A percentile compares a stretch with the other conserved stretches of the same genome.
Conservation (phyloP, 2,113 vertebrate genomes). For the Nibea albiflora region DNA sequence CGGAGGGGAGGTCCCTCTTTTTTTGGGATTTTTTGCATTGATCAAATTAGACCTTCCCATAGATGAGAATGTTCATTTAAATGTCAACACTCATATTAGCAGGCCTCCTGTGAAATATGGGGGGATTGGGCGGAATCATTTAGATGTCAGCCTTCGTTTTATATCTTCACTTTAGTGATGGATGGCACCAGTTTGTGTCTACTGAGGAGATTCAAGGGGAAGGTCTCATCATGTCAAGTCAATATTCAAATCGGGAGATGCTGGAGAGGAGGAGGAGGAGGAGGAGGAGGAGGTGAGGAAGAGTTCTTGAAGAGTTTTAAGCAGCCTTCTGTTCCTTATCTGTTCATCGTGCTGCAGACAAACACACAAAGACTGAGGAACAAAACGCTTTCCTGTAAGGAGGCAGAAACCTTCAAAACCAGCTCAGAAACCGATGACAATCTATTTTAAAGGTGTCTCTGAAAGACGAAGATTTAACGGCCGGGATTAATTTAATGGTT, state of each 20-base stretch:
- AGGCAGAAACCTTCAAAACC: neutral
- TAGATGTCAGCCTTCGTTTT: constrained; percentile 66
- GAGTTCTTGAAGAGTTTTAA: constrained; percentile 28
- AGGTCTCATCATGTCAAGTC: constrained; percentile 59
- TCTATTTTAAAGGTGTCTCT: too few species aligned
- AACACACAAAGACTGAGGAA: neutral
- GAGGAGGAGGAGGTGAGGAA: neutral
- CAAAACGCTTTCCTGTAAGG: neutral
- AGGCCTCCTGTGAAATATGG: constrained; percentile 69
- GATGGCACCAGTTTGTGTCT: constrained; percentile 58
- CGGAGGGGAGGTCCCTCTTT: neutral
- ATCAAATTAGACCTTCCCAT: constrained; percentile 72
- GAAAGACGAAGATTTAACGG: too few species aligned
- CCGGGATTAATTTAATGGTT: neutral
- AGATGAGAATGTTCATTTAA: constrained; percentile 78
- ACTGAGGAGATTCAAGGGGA: constrained; percentile 51
- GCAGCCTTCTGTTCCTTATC: neutral
- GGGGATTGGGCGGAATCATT: constrained; percentile 59
- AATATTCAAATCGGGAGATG: constrained; percentile 50
- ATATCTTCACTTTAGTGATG: constrained; percentile 60
- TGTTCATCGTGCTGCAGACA: neutral
- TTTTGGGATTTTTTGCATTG: constrained; percentile 49
- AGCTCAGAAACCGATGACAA: neutral
- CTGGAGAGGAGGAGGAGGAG: neutral
- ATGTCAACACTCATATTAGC: constrained; percentile 74